Evolutionary conservation across 2,888 invertebrate genomes (phyloP), one percentile per base, ranked within the genome.

Genomic region (Dorcus hopei): DNA sequence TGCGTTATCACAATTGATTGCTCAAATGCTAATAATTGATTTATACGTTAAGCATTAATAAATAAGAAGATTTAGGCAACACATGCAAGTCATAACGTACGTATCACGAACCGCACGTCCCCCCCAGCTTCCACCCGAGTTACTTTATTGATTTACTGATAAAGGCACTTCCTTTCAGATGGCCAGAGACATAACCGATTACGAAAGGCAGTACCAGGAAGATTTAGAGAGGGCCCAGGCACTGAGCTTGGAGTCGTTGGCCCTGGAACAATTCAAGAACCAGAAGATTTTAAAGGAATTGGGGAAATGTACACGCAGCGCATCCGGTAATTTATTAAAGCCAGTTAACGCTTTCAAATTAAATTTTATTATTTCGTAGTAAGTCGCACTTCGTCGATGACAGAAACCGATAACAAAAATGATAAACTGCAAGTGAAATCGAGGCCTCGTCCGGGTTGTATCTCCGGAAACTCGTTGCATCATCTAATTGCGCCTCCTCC

Each of bases 211-310:
- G 78, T 93, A 90, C 74, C 85, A 91, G 82, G 90, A 91, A 63
- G 93, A 95, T 74, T 80, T 94, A 76, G 93, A 94, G 78, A 87
- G 89, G 77, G 94, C 94, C 1, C 91, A 91, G 75, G 93, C 93
- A 52, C 80, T 94, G 49, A 94, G 93, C 79, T 81, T 94, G 73
- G 93, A 94, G 80, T 91, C 90, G 72, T 82, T 92, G 66, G 93
- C 92, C 42, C 80, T 93, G 65, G 93, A 93, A 73, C 88, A 91
- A 74, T 93, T 90, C 77, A 83, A 86, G 68, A 84, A 89, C 63
- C 86, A 87, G 77, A 90, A 87, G 77, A 72, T 70, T 63, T 65
- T 68, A 55, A 65, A 64, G 54, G 64, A 70, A 7, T 59, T 61
- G 50, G 63, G 63, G 56, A 61, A 57, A 57, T 63, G 59, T 57